A percentile compares a stretch with the other conserved stretches of the same genome.
Evolutionary conservation across 2,113 vertebrate genomes (phyloP).

Genomic region (Sceloporus undulatus): DNA sequence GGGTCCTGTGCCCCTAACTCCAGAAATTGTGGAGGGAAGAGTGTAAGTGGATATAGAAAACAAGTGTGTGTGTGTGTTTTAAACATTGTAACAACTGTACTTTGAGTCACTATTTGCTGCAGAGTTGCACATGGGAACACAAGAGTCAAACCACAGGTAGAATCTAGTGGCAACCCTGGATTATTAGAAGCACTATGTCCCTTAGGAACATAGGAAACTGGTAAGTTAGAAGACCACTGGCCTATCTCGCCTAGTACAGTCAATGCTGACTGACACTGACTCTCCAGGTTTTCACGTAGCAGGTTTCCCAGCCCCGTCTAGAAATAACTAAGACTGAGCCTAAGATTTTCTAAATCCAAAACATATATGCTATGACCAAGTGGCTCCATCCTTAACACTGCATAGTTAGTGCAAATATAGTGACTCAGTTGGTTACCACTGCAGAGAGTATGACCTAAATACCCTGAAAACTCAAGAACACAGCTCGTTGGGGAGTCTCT

Average conservation of each 20-base stretch:
- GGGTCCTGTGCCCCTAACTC: too few species aligned
- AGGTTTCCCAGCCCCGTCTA: too few species aligned
- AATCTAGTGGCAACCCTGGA: neutral
- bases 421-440: neutral
- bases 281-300: too few species aligned
- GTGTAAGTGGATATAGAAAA: neutral
- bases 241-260: too few species aligned
- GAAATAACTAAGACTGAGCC: neutral
- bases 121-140: neutral
- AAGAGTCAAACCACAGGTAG: neutral
- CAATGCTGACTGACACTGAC: too few species aligned
- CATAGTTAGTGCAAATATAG: neutral
- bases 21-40: too few species aligned
- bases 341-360: neutral
- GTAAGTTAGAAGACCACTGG: too few species aligned
- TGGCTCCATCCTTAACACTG: neutral
- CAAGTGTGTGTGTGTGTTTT: too few species aligned
- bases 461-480: neutral
- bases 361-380: neutral
- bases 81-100: neutral
- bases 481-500: neutral
- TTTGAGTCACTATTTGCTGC: neutral
- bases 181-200: neutral
- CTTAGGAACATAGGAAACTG: too few species aligned
- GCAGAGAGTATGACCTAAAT: neutral